Base-by-base conservation (phyloP, 1,140 invertebrate genomes). In the Penaeus chinensis region DNA sequence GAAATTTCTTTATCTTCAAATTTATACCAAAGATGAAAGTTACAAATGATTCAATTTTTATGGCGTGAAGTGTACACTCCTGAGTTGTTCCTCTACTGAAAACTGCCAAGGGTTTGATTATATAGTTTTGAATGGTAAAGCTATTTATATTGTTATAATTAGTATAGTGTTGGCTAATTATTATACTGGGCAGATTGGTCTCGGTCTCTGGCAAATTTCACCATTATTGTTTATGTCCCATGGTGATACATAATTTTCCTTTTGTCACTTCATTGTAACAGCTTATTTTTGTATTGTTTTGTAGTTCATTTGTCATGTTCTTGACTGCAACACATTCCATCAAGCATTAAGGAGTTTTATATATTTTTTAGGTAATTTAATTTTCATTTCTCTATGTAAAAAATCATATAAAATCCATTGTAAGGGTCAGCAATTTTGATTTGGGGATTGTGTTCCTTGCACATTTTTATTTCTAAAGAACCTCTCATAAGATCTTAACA, bases 111-210 rank as follows among this genome's bases (percentile, higher is more conserved):
- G 82, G 77, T 88, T 79, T 84, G 77, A 88, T 60, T 61, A 61
- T 84, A 84, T 84, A 84, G 82, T 84, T 88, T 88, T 88, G 87
- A 74, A 88, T 79, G 87, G 87, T 80, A 79, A 88, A 84, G 82
- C 82, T 88, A 71, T 88, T 88, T 88, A 88, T 88, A 88, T 88
- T 88, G 82, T 84, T 84, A 88, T 84, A 82, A 87, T 82, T 87
- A 87, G 86, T 77, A 82, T 87, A 87, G 86, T 82, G 86, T 87
- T 87, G 81, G 87, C 87, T 83, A 83, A 77, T 79, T 77, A 88
- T 66, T 82, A 80, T 87, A 82, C 79, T 88, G 82, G 87, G 82
- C 74, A 81, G 79, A 61, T 82, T n/a, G 78, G 76, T 32, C 66
- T 71, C 66, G n/a, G n/a, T 84, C 66, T 84, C 74, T 78, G 61